Base-by-base conservation (phyloP, 2,113 vertebrate species). In the Alligator mississippiensis region DNA sequence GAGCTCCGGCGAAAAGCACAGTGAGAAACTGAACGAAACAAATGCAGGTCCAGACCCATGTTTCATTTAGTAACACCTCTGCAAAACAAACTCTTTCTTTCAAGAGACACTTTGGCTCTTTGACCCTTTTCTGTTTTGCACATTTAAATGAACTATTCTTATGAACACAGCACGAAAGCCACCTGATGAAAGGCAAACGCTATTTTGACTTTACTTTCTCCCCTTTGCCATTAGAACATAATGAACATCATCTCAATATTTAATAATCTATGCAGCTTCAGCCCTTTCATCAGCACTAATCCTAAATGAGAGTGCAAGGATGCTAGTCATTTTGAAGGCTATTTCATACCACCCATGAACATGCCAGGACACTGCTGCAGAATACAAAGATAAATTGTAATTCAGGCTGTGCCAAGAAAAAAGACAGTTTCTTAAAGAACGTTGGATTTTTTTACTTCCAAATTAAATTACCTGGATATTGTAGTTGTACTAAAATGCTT, bases 171-270 rank as follows among this genome's bases (percentile, higher is more conserved):
- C 72, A 64, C 34, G 60, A 86, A 60, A 57, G 78, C 58, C 86
- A 75, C 12, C 79, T 68, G 70, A 25, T 11, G 59, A 86, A 82
- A 82, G 24, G 16, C 61, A 57, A 86, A 81, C 62, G 47, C 11
- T 76, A 57, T 55, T 70, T 79, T 79, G 76, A 84, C 82, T 66
- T 63, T 62, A 78, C 27, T 60, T 72, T 34, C 18, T 57, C n/a
- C 47, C 13, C 80, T 77, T 63, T 77, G 58, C 79, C 17, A 76
- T 77, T 87, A 91, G 83, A 61, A 77, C 59, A 59, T 70, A 93
- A 95, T 92, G 86, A 92, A 93, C 61, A 77, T 60, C 77, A 80
- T 83, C 84, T 63, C 60, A 76, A 55, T 80, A 89, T 91, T 95
- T 84, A 89, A 89, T 57, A 95, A 89, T 90, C 74, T 80, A n/a